Evolutionary conservation across 2,797 vertebrate species (phyloP), one percentile per base, ranked within the genome.

Genomic region (Kryptopterus vitreolus): DNA sequence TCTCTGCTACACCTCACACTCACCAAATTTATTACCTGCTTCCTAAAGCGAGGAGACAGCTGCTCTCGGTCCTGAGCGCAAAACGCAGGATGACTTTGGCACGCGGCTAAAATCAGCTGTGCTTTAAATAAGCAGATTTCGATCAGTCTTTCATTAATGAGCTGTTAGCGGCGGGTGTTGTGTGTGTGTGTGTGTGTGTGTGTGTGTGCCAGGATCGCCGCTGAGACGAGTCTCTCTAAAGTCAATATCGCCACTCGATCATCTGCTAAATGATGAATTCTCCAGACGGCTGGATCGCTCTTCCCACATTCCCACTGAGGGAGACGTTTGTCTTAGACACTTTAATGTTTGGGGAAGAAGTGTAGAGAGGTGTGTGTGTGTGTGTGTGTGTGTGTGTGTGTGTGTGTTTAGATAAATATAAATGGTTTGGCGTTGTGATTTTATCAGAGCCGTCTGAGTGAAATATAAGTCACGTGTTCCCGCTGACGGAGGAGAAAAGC

Each of bases 21-120:
- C 68, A 16, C 72, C 69, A 61, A 82, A 90, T 92, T 92, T 91
- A 92, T 73, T 86, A 90, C 81, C 87, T 86, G 85, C 88, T 91
- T 85, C 85, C 82, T 89, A 83, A 84, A 89, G 88, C 85, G 68
- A 87, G 87, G 82, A 50, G 76, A 87, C 89, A 90, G 89, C 90
- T 92, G 89, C 78, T 20, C 48, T 22, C 33, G 10, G n/a, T 74
- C 55, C 46, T 61, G 72, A 82, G 78, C 68, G 84, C 74, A 89
- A 85, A 85, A 77, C 18, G 20, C 77, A 52, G 77, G 82, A 74
- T 76, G 80, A 86, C 77, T 70, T 20, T 74, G 73, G 80, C 69
- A 50, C 59, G 68, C 58, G 65, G 82, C 72, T 80, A 74, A 85
- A 79, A 75, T 43, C 62, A 29, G 66, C 77, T 78, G 53, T 26